phyloP scores from a whole-genome alignment of 2,888 invertebrate species.

The Troglohyphantes excavatus region DNA sequence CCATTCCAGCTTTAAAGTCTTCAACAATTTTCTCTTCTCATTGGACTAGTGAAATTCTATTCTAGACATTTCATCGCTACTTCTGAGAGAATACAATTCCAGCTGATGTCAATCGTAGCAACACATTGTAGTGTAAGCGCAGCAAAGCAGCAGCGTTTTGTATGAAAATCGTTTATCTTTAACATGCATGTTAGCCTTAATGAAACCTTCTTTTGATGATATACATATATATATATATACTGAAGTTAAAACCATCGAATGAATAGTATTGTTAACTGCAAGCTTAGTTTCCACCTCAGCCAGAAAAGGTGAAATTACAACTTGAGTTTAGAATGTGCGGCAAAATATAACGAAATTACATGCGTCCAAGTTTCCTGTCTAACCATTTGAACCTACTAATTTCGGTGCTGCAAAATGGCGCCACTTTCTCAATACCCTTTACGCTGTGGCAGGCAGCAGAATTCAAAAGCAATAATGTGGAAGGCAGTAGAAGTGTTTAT shows the following conservation, averaged over 20 bases:
- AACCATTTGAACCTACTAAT: constrained; percentile 1
- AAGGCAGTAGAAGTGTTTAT: not conserved
- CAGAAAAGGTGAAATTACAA: not conserved
- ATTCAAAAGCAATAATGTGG: constrained; percentile 42
- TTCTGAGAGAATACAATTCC: constrained; percentile 45
- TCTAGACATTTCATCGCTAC: constrained; percentile 67
- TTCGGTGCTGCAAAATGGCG: constrained; percentile 26
- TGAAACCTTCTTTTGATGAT: constrained; percentile 47
- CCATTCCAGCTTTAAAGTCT: constrained; percentile 68
- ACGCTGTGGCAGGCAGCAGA: not conserved
- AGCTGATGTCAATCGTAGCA: constrained; percentile 65
- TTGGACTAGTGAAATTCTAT: constrained; percentile 61
- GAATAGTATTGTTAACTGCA: constrained; percentile 17
- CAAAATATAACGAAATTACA: constrained; percentile 1
- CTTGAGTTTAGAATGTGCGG: not conserved
- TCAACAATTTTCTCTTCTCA: constrained; percentile 63
- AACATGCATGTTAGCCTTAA: constrained; percentile 70
- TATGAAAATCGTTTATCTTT: constrained; percentile 33
- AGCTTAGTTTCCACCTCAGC: constrained; percentile 64
- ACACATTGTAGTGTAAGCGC: constrained; percentile 62
- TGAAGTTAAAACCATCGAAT: constrained; percentile 66
- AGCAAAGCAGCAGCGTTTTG: constrained; percentile 66
- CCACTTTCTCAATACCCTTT: not conserved
- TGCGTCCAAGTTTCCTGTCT: constrained; percentile 1
- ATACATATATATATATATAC: constrained; percentile 22